These are phyloP conservation scores for Ditylenchus dipsaci DNA, from an alignment of 1,140 invertebrate genomes.

Conservation along the genomic window DNA sequence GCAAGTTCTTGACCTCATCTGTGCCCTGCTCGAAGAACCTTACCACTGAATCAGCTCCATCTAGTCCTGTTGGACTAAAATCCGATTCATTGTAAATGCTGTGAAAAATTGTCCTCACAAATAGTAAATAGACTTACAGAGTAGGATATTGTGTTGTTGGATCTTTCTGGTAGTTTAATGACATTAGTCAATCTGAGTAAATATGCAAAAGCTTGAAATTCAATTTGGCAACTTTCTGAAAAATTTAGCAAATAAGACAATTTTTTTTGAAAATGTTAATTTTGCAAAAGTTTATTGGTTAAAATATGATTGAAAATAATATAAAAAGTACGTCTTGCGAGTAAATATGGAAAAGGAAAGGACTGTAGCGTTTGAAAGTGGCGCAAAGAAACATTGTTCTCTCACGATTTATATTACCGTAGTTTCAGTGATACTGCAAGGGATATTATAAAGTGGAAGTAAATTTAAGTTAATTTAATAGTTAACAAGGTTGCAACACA, in stretches of 20 bases:
- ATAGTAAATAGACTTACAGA: background rate
- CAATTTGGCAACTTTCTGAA: background rate
- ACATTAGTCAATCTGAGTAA: constrained; percentile 16
- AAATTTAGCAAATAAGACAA: background rate
- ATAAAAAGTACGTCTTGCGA: background rate
- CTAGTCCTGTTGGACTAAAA: background rate
- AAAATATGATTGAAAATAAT: background rate
- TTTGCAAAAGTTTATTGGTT: too few species aligned
- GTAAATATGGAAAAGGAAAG: background rate
- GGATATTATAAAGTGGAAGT: too few species aligned
- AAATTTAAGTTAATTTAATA: too few species aligned
- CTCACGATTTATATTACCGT: background rate
- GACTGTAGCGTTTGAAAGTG: constrained; percentile 2
- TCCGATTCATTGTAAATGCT: background rate
- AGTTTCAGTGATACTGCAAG: background rate
- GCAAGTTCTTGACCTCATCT: constrained; percentile 28
- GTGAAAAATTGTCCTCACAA: background rate
- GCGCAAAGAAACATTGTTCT: background rate
- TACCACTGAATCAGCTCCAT: constrained; percentile 22
- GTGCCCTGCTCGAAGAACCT: constrained; percentile 20
- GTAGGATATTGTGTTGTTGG: constrained; percentile 19
- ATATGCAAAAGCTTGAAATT: background rate
- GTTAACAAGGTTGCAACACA: too few species aligned
- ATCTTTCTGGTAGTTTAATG: constrained; percentile 30
- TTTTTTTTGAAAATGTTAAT: background rate